These are phyloP conservation scores for Gopherus evgoodei DNA, from an alignment of 2,113 vertebrate species.

Conservation along the genomic window DNA sequence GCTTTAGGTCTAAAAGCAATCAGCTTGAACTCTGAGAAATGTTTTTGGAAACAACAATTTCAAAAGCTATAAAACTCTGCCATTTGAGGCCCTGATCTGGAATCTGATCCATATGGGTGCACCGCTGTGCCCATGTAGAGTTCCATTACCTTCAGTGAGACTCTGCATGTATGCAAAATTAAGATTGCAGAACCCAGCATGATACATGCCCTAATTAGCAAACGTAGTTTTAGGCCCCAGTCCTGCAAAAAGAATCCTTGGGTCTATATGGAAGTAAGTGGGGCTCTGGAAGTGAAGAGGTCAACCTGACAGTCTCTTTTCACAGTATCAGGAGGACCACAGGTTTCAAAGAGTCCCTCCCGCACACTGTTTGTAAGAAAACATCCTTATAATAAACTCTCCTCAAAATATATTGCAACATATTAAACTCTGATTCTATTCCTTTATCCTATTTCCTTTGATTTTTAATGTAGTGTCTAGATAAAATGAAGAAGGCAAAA, in stretches of 20 bases:
- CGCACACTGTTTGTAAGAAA: background rate
- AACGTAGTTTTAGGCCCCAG: fast-evolving
- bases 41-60: background rate
- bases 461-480: background rate
- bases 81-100: background rate
- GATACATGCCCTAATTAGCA: background rate
- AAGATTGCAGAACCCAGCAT: background rate
- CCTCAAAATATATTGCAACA: background rate
- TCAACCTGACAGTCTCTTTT: background rate
- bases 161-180: background rate
- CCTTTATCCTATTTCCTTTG: background rate
- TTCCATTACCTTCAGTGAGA: background rate
- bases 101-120: background rate
- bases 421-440: background rate
- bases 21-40: background rate
- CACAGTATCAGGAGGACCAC: background rate
- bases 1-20: background rate
- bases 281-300: background rate
- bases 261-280: background rate
- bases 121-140: background rate
- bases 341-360: background rate
- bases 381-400: background rate
- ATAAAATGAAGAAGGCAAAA: background rate
- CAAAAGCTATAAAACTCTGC: background rate
- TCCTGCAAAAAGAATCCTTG: background rate